Evolutionary conservation across 1,140 invertebrate species (phyloP).

Genomic region (Periplaneta americana): DNA sequence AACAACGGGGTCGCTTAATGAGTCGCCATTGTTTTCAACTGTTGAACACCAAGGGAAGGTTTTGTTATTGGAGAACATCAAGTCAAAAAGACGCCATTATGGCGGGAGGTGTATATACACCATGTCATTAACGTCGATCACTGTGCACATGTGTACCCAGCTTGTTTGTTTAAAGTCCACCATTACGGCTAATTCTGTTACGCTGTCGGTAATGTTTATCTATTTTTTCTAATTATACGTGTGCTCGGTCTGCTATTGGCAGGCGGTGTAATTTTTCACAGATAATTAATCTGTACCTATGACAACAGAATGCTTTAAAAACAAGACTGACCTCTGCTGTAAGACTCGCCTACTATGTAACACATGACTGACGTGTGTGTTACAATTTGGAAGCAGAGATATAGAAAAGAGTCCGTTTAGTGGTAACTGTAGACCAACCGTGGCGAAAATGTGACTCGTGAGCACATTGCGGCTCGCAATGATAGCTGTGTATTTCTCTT

Average conservation of each 20-base stretch:
- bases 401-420: too few species aligned
- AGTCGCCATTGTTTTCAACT: background rate
- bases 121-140: background rate
- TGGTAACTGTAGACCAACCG: too few species aligned
- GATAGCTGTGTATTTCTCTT: too few species aligned
- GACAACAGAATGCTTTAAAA: background rate
- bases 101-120: too few species aligned
- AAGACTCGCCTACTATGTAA: too few species aligned
- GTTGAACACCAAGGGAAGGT: too few species aligned
- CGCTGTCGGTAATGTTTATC: background rate
- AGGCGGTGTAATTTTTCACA: background rate
- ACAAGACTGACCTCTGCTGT: background rate
- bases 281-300: background rate
- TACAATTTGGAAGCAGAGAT: too few species aligned
- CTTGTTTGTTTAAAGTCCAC: background rate
- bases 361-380: too few species aligned
- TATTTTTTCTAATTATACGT: background rate
- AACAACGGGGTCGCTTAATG: background rate
- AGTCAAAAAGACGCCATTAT: background rate
- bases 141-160: background rate
- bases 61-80: too few species aligned
- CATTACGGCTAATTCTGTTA: background rate
- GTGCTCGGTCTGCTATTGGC: background rate
- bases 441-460: too few species aligned
- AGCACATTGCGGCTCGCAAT: too few species aligned